Evolutionary conservation across 2,888 invertebrate species (phyloP).

Genomic region (Callimorpha dominula): DNA sequence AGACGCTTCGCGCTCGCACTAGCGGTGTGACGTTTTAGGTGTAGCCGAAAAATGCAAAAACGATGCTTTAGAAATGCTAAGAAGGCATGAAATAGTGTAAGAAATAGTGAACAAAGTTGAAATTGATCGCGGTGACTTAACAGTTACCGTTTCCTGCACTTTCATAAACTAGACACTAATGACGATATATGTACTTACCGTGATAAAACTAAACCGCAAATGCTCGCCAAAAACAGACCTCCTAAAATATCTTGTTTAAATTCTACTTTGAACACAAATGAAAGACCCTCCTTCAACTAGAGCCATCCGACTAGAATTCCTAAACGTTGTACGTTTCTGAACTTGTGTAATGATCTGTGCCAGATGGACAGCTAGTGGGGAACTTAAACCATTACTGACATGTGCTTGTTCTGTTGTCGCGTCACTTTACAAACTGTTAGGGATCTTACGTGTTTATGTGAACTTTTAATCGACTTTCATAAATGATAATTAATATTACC

Average conservation of each 20-base stretch:
- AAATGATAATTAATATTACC: neutral
- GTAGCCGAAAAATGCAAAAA: too few species aligned
- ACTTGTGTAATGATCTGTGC: conserved; percentile 15
- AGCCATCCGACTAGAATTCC: neutral
- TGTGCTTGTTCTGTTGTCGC: conserved; percentile 19
- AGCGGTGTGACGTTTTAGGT: too few species aligned
- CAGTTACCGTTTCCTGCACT: too few species aligned
- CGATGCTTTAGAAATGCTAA: too few species aligned
- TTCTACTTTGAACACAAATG: neutral
- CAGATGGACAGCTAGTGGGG: conserved; percentile 19
- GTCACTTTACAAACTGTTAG: neutral
- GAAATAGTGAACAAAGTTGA: too few species aligned
- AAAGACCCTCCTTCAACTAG: neutral
- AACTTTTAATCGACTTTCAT: neutral
- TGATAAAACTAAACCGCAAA: neutral
- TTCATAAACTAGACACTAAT: too few species aligned
- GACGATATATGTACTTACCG: too few species aligned
- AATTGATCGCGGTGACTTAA: too few species aligned
- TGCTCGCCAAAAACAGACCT: neutral
- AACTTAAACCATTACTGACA: conserved; percentile 45
- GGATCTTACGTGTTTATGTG: neutral
- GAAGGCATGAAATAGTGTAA: too few species aligned
- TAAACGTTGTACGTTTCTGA: conserved; percentile 6
- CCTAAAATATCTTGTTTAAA: neutral
- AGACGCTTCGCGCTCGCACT: too few species aligned